These are phyloP conservation scores for Lysandra bellargus DNA, from an alignment of 2,888 invertebrate genomes.

Conservation along the genomic window DNA sequence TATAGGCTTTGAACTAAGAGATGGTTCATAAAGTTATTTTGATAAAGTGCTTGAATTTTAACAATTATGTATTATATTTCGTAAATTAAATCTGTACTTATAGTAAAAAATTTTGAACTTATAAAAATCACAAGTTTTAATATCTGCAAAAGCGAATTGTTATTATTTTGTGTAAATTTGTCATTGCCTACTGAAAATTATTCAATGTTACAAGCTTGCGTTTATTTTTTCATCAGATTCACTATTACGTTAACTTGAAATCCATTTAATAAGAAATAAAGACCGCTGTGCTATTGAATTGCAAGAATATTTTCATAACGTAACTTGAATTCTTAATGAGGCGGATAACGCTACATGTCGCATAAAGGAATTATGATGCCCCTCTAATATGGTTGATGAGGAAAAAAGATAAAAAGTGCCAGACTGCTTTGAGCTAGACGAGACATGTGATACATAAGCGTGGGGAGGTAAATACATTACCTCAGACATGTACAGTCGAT, in stretches of 20 bases:
- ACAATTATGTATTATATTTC: too few relatives aligned
- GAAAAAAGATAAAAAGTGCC: constrained; percentile 15
- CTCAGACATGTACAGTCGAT: background rate
- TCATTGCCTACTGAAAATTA: background rate
- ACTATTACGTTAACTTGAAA: background rate
- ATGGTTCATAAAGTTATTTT: background rate
- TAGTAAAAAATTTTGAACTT: too few relatives aligned
- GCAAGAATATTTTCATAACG: background rate
- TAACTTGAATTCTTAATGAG: background rate
- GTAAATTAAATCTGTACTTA: too few relatives aligned
- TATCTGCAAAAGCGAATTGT: background rate
- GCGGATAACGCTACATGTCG: background rate
- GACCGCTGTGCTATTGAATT: background rate
- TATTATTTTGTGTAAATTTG: background rate
- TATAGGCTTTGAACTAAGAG: background rate
- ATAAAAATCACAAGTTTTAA: too few relatives aligned
- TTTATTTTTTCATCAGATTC: background rate
- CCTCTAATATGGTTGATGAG: constrained; percentile 15
- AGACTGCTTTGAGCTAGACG: constrained; percentile 25
- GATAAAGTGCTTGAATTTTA: too few relatives aligned
- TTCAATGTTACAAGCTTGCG: background rate
- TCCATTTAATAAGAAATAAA: background rate
- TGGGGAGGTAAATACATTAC: constrained; percentile 2
- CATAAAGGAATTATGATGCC: background rate
- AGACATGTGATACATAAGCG: constrained; percentile 27